Evolutionary conservation across 2,113 vertebrate genomes (phyloP), one percentile per base, ranked within the genome.

Genomic region (Caloenas nicobarica): DNA sequence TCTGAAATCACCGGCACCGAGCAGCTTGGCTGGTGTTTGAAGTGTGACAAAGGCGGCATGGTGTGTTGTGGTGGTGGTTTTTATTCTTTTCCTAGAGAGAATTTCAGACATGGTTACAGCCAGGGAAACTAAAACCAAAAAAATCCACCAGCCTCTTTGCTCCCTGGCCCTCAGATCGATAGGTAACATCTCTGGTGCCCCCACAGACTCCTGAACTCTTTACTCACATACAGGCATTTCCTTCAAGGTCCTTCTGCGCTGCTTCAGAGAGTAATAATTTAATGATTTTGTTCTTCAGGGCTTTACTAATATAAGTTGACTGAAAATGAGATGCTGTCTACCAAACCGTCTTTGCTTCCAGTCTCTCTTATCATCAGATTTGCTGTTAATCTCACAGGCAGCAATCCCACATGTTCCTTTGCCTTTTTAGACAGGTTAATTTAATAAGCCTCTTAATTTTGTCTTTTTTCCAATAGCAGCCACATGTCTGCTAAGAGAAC

Each of bases 401-500:
- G 93, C 85, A 91, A 90, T 94, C 86, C 81, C 81, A 73, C 77
- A 50, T 7, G 29, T 82, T 92, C 33, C 31, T 91, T 76, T 95
- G 90, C 68, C 76, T 70, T 95, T 93, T 88, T 50, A 95, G 93
- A 84, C 86, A 92, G 85, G 88, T 97, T 97, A 95, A 97, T 97
- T 95, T 94, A 95, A 88, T 85, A 79, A 87, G 69, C 71, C 28
- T 97, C 95, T 86, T 92, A 58, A 69, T 50, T 60, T 86, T 48
- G 38, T 18, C 25, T 56, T 26, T 53, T 14, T 1, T 16, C 50
- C 54, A 54, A 13, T 65, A 89, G 62, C 73, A 79, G 64, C 61
- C 82, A 65, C 73, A 28, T 8, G 2, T 51, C 48, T 74, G 80
- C 78, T 70, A 31, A 93, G 91, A 85, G 91, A 90, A 26, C 58